Percentiles rank a stretch among this genome's conserved stretches.
These are phyloP conservation scores for Xenopus borealis DNA, from an alignment of 2,113 vertebrate genomes.

Conservation along the genomic window DNA sequence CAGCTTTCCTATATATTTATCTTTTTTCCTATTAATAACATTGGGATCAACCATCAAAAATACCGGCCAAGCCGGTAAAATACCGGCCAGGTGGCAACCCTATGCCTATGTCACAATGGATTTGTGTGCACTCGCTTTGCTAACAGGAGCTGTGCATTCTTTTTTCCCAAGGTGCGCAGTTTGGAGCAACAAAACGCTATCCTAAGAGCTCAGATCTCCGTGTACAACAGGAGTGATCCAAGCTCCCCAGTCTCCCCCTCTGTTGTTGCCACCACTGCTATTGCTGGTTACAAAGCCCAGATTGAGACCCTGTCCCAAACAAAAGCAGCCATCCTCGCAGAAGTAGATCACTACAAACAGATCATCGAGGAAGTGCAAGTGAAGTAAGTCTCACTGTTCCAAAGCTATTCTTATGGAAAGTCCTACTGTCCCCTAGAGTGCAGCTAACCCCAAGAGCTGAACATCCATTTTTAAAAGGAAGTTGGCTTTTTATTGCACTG, in stretches of 20 bases:
- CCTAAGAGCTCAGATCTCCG: constrained; percentile 59
- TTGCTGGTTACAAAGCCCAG: constrained; percentile 58
- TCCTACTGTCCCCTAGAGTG: too few species aligned
- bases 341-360: constrained; percentile 59
- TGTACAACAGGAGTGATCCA: constrained; percentile 60
- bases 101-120: too few species aligned
- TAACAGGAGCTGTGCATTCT: not conserved
- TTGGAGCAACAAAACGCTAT: constrained; percentile 62
- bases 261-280: constrained; percentile 58
- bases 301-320: constrained; percentile 54
- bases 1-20: too few species aligned
- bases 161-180: constrained; percentile 49
- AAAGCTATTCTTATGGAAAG: too few species aligned
- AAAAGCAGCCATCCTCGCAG: constrained; percentile 57
- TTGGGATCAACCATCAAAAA: too few species aligned
- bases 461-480: too few species aligned
- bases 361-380: constrained; percentile 55
- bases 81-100: too few species aligned
- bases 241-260: constrained; percentile 51
- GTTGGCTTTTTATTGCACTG: too few species aligned
- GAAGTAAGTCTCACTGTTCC: constrained; percentile 44
- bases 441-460: too few species aligned
- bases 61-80: too few species aligned
- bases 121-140: too few species aligned
- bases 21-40: too few species aligned